Evolutionary conservation across 2,888 invertebrate species (phyloP), one percentile per base, ranked within the genome.

Genomic region (Dyspetes luteomarginatus): DNA sequence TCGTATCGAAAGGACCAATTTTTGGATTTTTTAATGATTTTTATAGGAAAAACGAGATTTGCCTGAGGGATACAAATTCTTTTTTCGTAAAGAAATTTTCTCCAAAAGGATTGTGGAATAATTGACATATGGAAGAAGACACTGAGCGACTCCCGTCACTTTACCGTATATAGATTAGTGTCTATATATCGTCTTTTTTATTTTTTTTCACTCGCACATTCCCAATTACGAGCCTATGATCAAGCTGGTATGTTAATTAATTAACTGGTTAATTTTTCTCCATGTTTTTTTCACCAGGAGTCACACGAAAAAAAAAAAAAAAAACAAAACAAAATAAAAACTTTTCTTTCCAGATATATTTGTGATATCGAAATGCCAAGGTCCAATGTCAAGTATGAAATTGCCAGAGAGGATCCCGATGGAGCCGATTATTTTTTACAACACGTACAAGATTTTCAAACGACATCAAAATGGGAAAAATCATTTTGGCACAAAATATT

Each of bases 321-420:
- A 0, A 36, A 12, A 3, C 12, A 12, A 7, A 0, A 12, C 4
- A 30, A 12, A 2, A 36, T 12, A 36, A 36, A 36, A 36, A 12
- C 0, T 17, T 60, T 67, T 64, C 4, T 75, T 77, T 65, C n/a
- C 76, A 74, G 74, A 75, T 26, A 1, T 15, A 26, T 45, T 71
- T 22, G 52, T 48, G 65, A 85, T 15, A 48, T 62, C 78, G 88
- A 83, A 87, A 92, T 92, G 92, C 89, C 91, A 85, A 91, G 89
- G 75, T 87, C 88, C 78, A 89, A 91, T 76, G 86, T 92, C 55
- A 91, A 91, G 69, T 92, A 92, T 86, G 89, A 92, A 89, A 89
- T 91, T 56, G 89, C 91, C 12, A 89, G 88, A 82, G 87, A 90
- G 75, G 88, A 90, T 76, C 86, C 88, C 30, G 91, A 91, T 69